Evolutionary conservation across 1,140 invertebrate genomes (phyloP).

Genomic region (Diplogasteroides magnus): DNA sequence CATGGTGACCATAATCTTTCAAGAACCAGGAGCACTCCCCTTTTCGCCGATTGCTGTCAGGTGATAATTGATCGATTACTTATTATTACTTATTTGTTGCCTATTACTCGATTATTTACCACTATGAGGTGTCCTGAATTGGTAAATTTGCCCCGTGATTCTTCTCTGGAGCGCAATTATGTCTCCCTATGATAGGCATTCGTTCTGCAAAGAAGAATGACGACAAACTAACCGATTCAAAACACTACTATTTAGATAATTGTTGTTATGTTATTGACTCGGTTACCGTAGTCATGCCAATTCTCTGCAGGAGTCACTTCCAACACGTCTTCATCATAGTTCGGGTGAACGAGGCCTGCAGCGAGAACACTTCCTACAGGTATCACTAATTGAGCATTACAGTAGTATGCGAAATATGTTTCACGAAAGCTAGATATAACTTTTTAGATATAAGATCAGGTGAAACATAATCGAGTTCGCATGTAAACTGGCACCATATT

Average conservation of each 20-base stretch:
- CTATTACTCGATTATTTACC: too few relatives aligned
- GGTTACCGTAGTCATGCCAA: neutral
- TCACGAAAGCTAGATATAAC: too few relatives aligned
- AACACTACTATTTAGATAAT: too few relatives aligned
- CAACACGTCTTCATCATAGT: conserved; percentile 97
- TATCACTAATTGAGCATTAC: conserved; percentile 20
- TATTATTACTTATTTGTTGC: too few relatives aligned
- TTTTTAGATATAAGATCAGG: too few relatives aligned
- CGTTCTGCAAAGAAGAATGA: neutral
- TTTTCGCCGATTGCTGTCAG: conserved; percentile 65
- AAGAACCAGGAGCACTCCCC: conserved; percentile 85
- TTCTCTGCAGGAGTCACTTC: conserved; percentile 69
- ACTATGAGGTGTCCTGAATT: too few relatives aligned
- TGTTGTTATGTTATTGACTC: too few relatives aligned
- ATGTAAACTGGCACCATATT: neutral
- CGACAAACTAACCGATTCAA: too few relatives aligned
- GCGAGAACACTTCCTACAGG: conserved; percentile 65
- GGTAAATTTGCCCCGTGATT: too few relatives aligned
- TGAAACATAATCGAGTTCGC: conserved; percentile 15
- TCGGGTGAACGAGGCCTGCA: conserved; percentile 78
- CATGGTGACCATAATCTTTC: conserved; percentile 92
- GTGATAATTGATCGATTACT: neutral
- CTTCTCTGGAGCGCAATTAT: too few relatives aligned
- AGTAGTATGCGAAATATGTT: too few relatives aligned
- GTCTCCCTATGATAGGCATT: conserved; percentile 66